Conservation (phyloP, 1,140 invertebrate genomes). For the Cardiocondyla obscurior region DNA sequence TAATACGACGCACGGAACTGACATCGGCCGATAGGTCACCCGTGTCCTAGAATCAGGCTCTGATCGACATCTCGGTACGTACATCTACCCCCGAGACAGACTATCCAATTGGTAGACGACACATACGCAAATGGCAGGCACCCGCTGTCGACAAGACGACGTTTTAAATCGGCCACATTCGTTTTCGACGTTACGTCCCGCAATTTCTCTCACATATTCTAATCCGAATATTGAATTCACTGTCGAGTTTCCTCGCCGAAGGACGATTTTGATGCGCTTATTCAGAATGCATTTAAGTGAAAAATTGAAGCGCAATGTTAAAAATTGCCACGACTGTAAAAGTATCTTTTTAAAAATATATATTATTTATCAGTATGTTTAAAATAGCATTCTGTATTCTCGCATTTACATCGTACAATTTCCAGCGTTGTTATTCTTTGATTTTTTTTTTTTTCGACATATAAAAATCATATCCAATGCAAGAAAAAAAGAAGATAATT, state of each 20-base stretch:
- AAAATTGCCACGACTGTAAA: too few relatives aligned
- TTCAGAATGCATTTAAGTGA: not conserved
- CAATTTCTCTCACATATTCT: conserved; percentile 5
- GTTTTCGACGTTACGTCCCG: conserved; percentile 3
- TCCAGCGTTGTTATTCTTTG: not conserved
- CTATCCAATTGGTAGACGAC: conserved; percentile 34
- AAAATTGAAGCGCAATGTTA: not conserved
- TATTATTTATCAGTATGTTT: not conserved
- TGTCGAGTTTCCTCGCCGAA: not conserved
- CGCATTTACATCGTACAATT: not conserved
- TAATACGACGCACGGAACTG: conserved; percentile 54
- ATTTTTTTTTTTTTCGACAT: too few relatives aligned
- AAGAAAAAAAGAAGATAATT: not conserved
- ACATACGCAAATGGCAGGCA: conserved; percentile 38
- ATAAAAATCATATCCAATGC: conserved; percentile 3
- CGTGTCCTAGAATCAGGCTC: conserved; percentile 44
- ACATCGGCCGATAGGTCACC: conserved; percentile 46
- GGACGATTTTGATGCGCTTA: not conserved
- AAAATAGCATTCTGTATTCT: not conserved
- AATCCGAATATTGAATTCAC: not conserved
- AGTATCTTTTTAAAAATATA: too few relatives aligned
- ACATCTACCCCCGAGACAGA: conserved; percentile 39
- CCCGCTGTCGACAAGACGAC: conserved; percentile 7
- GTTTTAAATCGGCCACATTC: conserved; percentile 38
- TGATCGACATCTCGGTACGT: conserved; percentile 41